phyloP scores from a whole-genome alignment of 2,888 invertebrate genomes.

The Himalopsyche japonica region DNA sequence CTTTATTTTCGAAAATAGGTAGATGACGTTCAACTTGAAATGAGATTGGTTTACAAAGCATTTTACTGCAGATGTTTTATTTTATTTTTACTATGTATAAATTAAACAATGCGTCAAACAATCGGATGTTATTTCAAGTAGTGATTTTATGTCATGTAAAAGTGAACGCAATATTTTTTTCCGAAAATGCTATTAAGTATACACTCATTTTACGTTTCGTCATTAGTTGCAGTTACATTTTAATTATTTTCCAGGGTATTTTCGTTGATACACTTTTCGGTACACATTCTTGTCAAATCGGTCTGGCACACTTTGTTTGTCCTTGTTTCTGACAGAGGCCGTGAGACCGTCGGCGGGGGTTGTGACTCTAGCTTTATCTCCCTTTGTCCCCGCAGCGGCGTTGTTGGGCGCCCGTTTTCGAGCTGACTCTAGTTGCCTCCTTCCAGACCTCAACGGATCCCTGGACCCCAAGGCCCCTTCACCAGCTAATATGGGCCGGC shows the following conservation, averaged over 20 bases:
- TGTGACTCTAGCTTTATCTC: slow-evolving; percentile 65
- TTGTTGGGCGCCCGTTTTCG: slow-evolving; percentile 79
- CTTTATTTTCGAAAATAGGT: background rate
- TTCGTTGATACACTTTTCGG: background rate
- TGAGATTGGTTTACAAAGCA: background rate
- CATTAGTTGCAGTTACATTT: background rate
- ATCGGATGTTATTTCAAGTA: no score
- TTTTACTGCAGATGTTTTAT: no score
- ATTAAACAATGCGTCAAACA: no score
- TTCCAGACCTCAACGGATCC: slow-evolving; percentile 80
- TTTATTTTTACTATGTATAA: no score
- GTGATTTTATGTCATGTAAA: no score
- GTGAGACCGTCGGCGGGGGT: slow-evolving; percentile 64
- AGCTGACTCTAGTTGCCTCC: slow-evolving; percentile 77
- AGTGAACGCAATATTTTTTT: no score
- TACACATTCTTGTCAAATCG: slow-evolving; percentile 4
- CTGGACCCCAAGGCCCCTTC: slow-evolving; percentile 79
- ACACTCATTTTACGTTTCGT: background rate
- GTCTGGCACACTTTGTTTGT: slow-evolving; percentile 39
- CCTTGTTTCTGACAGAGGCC: slow-evolving; percentile 41
- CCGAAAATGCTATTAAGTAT: background rate
- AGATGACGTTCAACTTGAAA: background rate
- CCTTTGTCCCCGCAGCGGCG: slow-evolving; percentile 73
- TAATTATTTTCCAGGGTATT: background rate
- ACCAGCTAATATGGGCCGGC: slow-evolving; percentile 86